These are phyloP conservation scores for Mamestra brassicae DNA, from an alignment of 2,888 invertebrate genomes.

Conservation along the genomic window DNA sequence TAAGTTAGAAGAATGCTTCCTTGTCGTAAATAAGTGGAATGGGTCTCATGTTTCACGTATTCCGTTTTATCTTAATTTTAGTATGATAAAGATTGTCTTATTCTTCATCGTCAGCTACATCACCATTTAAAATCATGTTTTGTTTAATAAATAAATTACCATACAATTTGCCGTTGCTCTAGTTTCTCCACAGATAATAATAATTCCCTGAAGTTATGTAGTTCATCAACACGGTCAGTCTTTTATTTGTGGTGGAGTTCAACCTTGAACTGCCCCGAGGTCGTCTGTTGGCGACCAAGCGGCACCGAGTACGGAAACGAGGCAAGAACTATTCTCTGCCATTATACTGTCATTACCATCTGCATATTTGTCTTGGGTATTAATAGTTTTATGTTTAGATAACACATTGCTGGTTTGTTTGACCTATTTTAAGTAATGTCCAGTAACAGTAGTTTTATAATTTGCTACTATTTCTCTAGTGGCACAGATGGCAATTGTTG, in stretches of 20 bases:
- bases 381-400: conserved; percentile 38
- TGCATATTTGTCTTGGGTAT: conserved; percentile 40
- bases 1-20: conserved; percentile 33
- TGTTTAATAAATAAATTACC: background rate
- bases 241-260: conserved; percentile 46
- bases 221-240: conserved; percentile 40
- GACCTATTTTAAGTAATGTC: background rate
- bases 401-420: background rate
- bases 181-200: conserved; percentile 11
- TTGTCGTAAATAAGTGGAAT: conserved; percentile 30
- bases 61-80: conserved; percentile 19
- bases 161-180: conserved; percentile 4
- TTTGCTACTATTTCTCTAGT: background rate
- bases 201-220: conserved; percentile 12
- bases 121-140: background rate
- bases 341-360: conserved; percentile 56
- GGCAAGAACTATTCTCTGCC: conserved; percentile 46
- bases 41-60: conserved; percentile 11
- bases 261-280: conserved; percentile 66
- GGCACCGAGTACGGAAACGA: conserved; percentile 57
- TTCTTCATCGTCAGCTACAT: background rate
- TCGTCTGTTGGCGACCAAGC: conserved; percentile 48
- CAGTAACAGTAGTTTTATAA: background rate
- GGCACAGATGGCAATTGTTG: background rate
- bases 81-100: conserved; percentile 12